Percentiles rank a stretch among this genome's conserved stretches.
These are phyloP conservation scores for Malurus leucopterus DNA, from an alignment of 2,797 vertebrate genomes.

Conservation along the genomic window DNA sequence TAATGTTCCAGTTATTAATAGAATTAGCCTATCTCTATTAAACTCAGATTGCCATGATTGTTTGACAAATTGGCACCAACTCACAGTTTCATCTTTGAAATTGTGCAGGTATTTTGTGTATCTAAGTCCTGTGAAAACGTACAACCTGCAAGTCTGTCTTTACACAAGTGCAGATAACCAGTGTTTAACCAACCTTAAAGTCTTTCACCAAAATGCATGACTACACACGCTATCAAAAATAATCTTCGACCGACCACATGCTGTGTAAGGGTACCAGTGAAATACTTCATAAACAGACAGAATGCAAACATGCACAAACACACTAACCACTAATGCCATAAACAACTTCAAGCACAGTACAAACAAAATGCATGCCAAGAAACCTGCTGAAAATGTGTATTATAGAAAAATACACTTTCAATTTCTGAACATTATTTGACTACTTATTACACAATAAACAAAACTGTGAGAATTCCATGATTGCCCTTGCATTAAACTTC, in stretches of 20 bases:
- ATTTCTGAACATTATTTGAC: neutral
- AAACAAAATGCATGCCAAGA: conserved; percentile 63
- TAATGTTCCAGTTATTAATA: conserved; percentile 28
- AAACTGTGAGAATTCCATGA: neutral
- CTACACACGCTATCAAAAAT: neutral
- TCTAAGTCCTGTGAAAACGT: neutral
- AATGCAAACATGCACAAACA: conserved; percentile 47
- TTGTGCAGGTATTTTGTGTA: neutral
- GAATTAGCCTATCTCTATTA: neutral
- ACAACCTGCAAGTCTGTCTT: neutral
- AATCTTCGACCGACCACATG: conserved; percentile 27
- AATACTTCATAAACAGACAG: conserved; percentile 48
- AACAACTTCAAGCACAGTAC: conserved; percentile 51
- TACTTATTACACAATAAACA: neutral
- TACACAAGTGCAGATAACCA: neutral
- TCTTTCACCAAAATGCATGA: conserved; percentile 3
- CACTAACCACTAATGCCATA: conserved; percentile 49
- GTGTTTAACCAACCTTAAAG: neutral
- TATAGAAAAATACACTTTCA: conserved; percentile 36
- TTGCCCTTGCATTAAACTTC: neutral
- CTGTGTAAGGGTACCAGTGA: conserved; percentile 38
- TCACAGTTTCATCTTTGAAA: neutral
- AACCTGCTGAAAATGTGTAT: conserved; percentile 43
- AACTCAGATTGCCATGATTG: neutral
- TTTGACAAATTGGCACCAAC: conserved; percentile 2